These are phyloP conservation scores for Colossoma macropomum DNA, from an alignment of 2,113 vertebrate genomes.

Conservation along the genomic window DNA sequence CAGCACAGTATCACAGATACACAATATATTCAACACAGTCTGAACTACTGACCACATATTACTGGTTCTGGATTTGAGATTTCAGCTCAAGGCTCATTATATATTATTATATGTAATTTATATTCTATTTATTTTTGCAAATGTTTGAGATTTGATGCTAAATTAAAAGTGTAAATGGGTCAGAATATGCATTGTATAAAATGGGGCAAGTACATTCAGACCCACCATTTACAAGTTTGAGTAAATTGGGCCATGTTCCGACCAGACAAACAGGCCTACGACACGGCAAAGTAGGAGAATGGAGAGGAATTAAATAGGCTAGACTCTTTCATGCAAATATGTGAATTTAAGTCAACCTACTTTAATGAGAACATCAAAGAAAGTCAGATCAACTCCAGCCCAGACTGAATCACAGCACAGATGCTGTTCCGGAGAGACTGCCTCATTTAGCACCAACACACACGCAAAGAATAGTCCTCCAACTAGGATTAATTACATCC, in stretches of 20 bases:
- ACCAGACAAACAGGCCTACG: not conserved
- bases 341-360: slow-evolving; percentile 48
- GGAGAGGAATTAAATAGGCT: slow-evolving; percentile 13
- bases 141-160: too few relatives aligned
- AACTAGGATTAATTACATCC: slow-evolving; percentile 66
- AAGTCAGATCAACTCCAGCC: slow-evolving; percentile 29
- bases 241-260: not conserved
- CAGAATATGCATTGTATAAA: not conserved
- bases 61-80: not conserved
- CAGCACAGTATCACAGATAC: not conserved
- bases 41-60: not conserved
- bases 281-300: slow-evolving; percentile 3
- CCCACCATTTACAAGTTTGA: not conserved
- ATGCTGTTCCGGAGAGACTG: slow-evolving; percentile 54
- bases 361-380: slow-evolving; percentile 61
- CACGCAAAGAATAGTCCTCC: slow-evolving; percentile 66
- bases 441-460: slow-evolving; percentile 60
- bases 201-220: not conserved
- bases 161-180: not conserved
- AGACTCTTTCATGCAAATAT: slow-evolving; percentile 30
- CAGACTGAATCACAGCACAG: slow-evolving; percentile 39
- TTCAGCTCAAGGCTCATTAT: too few relatives aligned
- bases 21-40: not conserved
- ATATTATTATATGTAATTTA: not conserved
- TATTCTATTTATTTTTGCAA: too few relatives aligned